Percentiles rank a stretch among this genome's conserved stretches.
These are phyloP conservation scores for Leucosticte australis DNA, from an alignment of 2,113 vertebrate species.

Conservation along the genomic window DNA sequence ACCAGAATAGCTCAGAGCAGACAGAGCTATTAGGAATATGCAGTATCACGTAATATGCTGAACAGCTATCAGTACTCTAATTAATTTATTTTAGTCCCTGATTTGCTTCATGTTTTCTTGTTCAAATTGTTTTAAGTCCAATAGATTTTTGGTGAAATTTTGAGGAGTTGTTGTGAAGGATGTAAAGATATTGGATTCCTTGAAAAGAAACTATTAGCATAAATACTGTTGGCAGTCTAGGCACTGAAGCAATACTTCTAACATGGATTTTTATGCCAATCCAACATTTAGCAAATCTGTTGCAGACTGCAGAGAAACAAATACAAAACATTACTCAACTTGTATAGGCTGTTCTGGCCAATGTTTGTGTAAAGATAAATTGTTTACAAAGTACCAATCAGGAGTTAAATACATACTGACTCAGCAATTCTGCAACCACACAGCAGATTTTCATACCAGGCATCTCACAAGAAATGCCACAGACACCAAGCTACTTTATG, in stretches of 20 bases:
- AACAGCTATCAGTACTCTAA: not conserved
- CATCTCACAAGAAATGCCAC: not conserved
- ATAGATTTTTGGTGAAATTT: not conserved
- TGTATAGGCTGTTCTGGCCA: not conserved
- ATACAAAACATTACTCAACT: not conserved
- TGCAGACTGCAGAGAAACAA: not conserved
- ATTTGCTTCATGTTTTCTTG: not conserved
- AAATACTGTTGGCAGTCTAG: not conserved
- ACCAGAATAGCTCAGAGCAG: conserved; percentile 5
- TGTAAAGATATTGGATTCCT: not conserved
- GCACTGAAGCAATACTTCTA: not conserved
- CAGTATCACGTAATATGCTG: not conserved
- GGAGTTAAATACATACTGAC: not conserved
- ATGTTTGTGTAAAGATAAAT: not conserved
- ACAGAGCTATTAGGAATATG: not conserved
- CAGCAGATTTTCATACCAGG: not conserved
- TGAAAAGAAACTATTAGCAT: not conserved
- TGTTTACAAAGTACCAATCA: not conserved
- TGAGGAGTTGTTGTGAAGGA: not conserved
- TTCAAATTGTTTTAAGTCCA: not conserved
- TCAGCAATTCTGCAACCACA: not conserved
- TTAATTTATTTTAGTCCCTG: not conserved
- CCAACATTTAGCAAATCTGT: not conserved
- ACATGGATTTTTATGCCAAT: not conserved
- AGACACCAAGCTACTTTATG: not conserved